These are phyloP conservation scores for Dromiciops gliroides DNA, from an alignment of 2,113 vertebrate genomes.

Conservation along the genomic window DNA sequence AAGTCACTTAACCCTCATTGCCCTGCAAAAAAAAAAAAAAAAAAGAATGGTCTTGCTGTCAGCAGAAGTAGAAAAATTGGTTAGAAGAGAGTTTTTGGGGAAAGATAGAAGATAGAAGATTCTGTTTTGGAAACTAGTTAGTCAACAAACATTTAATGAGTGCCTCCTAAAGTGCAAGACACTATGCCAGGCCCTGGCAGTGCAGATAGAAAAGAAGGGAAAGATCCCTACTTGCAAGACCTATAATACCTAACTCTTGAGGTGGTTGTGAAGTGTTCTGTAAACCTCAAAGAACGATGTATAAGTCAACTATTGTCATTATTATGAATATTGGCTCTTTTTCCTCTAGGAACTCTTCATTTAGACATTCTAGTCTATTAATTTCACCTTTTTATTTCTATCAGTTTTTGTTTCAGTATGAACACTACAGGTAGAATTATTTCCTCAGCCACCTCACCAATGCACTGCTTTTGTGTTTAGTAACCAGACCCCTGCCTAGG, in stretches of 20 bases:
- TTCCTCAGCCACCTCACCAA: background rate
- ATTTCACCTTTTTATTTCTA: background rate
- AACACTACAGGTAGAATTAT: background rate
- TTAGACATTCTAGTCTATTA: background rate
- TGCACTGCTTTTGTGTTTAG: background rate
- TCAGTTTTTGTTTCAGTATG: background rate
- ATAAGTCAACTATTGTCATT: background rate
- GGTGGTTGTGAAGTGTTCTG: background rate
- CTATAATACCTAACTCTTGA: background rate
- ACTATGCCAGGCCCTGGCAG: no score
- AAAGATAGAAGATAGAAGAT: background rate
- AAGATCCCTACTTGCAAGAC: background rate
- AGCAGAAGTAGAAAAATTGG: background rate
- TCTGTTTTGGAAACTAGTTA: background rate
- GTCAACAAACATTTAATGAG: background rate
- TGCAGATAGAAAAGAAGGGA: background rate
- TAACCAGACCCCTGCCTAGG: background rate
- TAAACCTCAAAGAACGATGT: background rate
- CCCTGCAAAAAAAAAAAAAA: no score
- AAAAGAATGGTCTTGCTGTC: no score
- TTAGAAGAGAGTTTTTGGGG: background rate
- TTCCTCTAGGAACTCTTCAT: background rate
- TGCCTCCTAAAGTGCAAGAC: background rate
- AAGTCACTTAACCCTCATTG: no score
- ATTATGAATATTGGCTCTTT: background rate